Evolutionary conservation across 2,797 vertebrate genomes (phyloP).

Genomic region (Myioborus miniatus): DNA sequence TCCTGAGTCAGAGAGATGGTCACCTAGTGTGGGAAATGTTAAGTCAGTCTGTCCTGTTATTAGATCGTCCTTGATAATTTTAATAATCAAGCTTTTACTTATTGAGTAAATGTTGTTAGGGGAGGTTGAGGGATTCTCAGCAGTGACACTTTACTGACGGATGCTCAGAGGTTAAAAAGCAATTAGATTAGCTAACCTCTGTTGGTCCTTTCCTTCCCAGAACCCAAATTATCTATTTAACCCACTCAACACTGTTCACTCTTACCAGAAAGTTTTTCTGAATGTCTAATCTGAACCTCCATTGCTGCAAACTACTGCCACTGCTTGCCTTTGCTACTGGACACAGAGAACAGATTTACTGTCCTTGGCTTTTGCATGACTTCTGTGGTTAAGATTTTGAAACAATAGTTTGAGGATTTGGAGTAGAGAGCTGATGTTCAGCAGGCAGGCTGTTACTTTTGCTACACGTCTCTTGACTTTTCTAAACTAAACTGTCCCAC

Average conservation of each 20-base stretch:
- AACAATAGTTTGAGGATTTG: neutral
- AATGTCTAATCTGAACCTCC: neutral
- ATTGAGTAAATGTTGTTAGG: neutral
- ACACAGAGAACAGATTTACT: neutral
- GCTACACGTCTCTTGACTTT: neutral
- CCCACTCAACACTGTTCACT: neutral
- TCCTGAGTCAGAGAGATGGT: neutral
- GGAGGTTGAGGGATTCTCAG: neutral
- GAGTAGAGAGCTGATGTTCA: neutral
- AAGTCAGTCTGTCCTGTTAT: neutral
- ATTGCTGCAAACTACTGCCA: neutral
- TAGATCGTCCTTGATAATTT: neutral
- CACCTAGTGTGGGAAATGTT: neutral
- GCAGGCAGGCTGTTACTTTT: neutral
- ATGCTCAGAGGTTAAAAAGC: neutral
- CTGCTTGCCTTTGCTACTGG: neutral
- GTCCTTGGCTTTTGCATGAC: neutral
- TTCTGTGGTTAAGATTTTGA: neutral
- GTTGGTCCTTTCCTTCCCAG: neutral
- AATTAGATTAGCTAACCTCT: neutral
- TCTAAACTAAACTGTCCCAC: neutral
- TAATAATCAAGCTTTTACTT: neutral
- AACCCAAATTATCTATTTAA: neutral
- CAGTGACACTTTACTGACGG: neutral
- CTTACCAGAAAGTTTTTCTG: neutral